Evolutionary conservation across 2,113 vertebrate species (phyloP), one percentile per base, ranked within the genome.

Genomic region (Passer montanus): DNA sequence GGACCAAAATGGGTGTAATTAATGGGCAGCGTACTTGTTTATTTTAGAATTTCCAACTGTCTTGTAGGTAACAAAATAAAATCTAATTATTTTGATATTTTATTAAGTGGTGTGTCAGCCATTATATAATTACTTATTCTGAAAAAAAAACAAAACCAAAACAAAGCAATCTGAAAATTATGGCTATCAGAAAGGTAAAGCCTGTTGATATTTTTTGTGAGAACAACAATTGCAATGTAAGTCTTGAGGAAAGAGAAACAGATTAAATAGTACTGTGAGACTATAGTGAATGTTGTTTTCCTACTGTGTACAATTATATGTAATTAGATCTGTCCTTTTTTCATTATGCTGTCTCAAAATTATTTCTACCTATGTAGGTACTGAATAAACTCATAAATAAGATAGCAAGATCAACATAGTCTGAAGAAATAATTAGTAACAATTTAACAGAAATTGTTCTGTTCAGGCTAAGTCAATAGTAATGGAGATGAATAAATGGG

Each of bases 31-130:
- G 30, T 89, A 47, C 84, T 75, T 95, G 80, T 82, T 84, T 95
- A 93, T 87, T 84, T 95, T 83, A 93, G 59, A 62, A 81, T 91
- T 52, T 95, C 67, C 64, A 89, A 86, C 39, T 94, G 56, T 70
- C 63, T 77, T 49, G 14, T 96, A 46, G 85, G 63, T 87, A 33
- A 90, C 58, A 92, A 96, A 95, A 97, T 94, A 91, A 94, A 94
- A 95, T 80, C 44, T 97, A 95, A 97, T 97, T 94, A 95, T 97
- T 96, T 89, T 95, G 89, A 49, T 97, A 91, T 91, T 93, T 76
- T 94, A 77, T 95, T 92, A 96, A 97, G 77, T 80, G 74, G 33
- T 80, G 84, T 94, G 24, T 72, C 52, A 73, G 80, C 47, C 52
- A 79, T 93, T 93, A 85, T 50, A 27, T 94, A 91, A 96, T 96